Conservation (phyloP, 92 coral and sea anemone genomes). For the Desmophyllum pertusum region DNA sequence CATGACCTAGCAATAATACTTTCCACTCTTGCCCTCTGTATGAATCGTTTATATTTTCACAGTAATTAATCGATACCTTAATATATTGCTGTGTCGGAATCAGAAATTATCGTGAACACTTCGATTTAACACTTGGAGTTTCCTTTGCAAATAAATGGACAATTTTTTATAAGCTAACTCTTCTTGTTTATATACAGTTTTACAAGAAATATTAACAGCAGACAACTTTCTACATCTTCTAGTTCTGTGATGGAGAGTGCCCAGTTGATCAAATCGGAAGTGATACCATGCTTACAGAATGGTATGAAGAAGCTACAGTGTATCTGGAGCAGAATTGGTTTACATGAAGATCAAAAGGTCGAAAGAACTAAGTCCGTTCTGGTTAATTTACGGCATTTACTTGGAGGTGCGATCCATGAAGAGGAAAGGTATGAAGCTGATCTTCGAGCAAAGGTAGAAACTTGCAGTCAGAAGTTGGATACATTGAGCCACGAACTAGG, state of each 20-base stretch:
- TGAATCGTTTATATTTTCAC: too few relatives aligned
- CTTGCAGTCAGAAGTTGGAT: constrained; percentile 79
- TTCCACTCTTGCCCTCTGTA: too few relatives aligned
- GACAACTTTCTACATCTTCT: constrained; percentile 35
- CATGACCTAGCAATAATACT: too few relatives aligned
- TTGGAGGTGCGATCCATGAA: constrained; percentile 88
- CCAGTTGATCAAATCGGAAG: constrained; percentile 77
- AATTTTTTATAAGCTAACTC: too few relatives aligned
- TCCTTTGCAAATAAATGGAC: too few relatives aligned
- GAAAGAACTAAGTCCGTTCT: constrained; percentile 83
- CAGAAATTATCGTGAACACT: too few relatives aligned
- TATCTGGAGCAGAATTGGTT: constrained; percentile 93
- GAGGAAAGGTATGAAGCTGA: constrained; percentile 69
- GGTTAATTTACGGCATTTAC: constrained; percentile 82
- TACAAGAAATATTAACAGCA: neutral
- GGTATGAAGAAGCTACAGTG: constrained; percentile 85
- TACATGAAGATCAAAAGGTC: constrained; percentile 86
- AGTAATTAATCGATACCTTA: neutral
- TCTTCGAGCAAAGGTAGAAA: constrained; percentile 77
- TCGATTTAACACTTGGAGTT: too few relatives aligned
- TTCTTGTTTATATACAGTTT: neutral
- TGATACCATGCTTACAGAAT: constrained; percentile 74
- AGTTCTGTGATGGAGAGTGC: constrained; percentile 74
- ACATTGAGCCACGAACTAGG: constrained; percentile 79
- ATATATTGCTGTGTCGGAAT: too few relatives aligned